Evolutionary conservation across 2,113 vertebrate species (phyloP), one percentile per base, ranked within the genome.

Genomic region (Hemiscyllium ocellatum): DNA sequence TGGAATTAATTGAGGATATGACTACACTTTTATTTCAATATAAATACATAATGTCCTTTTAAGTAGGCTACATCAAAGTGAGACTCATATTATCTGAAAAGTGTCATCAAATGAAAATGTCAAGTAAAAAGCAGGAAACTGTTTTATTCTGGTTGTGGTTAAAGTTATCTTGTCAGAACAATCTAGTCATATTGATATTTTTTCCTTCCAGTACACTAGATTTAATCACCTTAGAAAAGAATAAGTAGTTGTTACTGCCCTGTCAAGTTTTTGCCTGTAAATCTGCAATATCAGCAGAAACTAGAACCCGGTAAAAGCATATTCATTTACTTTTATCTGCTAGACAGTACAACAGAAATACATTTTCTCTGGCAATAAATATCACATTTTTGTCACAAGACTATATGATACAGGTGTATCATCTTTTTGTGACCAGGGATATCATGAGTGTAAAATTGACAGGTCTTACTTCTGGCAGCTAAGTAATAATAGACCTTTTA

Each of bases 371-470:
- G 42, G 37, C 91, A 94, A 90, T n/a, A 29, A 69, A 94, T 47
- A 94, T 94, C 91, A 70, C 10, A 94, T 94, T 70, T 70, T 19
- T 94, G n/a, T 94, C 91, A 94, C 65, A 70, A 94, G 91, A 26
- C 24, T 95, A 72, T 72, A 52, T 95, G 91, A 72, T 95, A 70
- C 68, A 42, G 47, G 68, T 50, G 94, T 95, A 95, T 95, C 69
- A 72, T 72, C 47, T 72, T 95, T 47, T 95, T 95, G 61, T 47
- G 91, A 29, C 13, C 37, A 72, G 68, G 47, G 68, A 52, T 52
- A 29, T 76, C 68, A 24, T 52, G 94, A 33, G 37, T 95, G 68
- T 95, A 47, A 15, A 94, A 95, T 33, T 37, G 89, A 24, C 94
- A 95, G 94, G 42, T 72, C 42, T 37, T 91, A 26, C 33, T 47